Evolutionary conservation across 2,797 vertebrate species (phyloP), one percentile per base, ranked within the genome.

Genomic region (Sebastiscus tertius): DNA sequence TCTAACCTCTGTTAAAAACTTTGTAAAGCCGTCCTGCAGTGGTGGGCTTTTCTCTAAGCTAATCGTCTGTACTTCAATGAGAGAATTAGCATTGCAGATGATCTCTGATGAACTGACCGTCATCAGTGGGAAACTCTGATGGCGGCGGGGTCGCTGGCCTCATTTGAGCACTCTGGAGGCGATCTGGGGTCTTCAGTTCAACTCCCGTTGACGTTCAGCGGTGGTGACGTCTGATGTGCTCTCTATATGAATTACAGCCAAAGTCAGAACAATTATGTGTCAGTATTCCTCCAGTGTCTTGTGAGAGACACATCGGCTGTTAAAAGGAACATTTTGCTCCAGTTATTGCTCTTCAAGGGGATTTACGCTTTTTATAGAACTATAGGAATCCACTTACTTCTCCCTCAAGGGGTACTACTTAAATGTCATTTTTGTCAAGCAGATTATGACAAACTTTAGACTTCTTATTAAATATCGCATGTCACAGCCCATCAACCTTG

Each of bases 391-490:
- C 80, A 62, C 86, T 81, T 65, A 77, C 88, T 69, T 89, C 69
- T 90, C 86, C 89, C 92, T 91, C 86, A 79, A 92, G 92, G 89
- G 87, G 83, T 72, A 81, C 84, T 31, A 84, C 88, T 85, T 91
- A 88, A 93, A 91, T 91, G 90, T 91, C 92, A 89, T 90, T 93
- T 92, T 85, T 89, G 90, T 93, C 92, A 89, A 79, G 85, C 78
- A 39, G 68, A 86, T 89, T 75, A 60, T 88, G 87, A 92, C 91
- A 94, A 92, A 93, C 90, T 89, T 91, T 88, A 83, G 81, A 88
- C 85, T 91, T 77, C 73, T 87, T 85, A 88, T 89, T 89, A 85
- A 92, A 87, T 61, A 77, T 36, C 14, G 49, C 86, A 46, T 93
- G 93, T 93, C 91, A 91, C 90, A 75, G 81, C 91, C 78, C 90